Percentiles rank a stretch among this genome's conserved stretches.
Conservation (phyloP, 2,113 vertebrate genomes). For the Bos taurus region DNA sequence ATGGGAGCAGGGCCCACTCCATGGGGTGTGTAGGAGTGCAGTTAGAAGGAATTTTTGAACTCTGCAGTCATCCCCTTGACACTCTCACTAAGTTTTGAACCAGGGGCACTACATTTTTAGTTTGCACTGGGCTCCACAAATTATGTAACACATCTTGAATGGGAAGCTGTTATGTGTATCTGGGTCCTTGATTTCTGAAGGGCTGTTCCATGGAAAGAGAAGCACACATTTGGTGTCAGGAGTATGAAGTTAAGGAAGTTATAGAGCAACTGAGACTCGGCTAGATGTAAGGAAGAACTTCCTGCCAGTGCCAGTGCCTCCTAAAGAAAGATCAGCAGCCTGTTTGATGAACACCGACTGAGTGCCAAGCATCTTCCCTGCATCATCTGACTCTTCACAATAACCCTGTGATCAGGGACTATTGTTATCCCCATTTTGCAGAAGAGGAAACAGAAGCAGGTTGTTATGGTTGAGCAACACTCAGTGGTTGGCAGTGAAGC, state of each 20-base stretch:
- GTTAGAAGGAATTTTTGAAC: too few relatives aligned
- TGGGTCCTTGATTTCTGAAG: neutral
- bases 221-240: neutral
- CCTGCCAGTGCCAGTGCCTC: neutral
- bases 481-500: neutral
- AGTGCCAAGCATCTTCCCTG: neutral
- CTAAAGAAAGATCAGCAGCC: neutral
- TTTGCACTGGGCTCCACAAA: neutral
- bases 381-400: neutral
- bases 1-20: neutral
- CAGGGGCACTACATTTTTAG: neutral
- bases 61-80: neutral
- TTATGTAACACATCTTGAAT: neutral
- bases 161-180: neutral
- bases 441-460: neutral
- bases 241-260: neutral
- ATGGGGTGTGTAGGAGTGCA: neutral
- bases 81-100: neutral
- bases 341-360: rapidly evolving
- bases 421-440: neutral
- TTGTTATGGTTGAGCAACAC: neutral
- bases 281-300: neutral
- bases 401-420: rapidly evolving
- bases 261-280: neutral
- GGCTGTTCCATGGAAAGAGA: neutral